Evolutionary conservation across 2,888 invertebrate species (phyloP), one percentile per base, ranked within the genome.

Genomic region (Geotrupes spiniger): DNA sequence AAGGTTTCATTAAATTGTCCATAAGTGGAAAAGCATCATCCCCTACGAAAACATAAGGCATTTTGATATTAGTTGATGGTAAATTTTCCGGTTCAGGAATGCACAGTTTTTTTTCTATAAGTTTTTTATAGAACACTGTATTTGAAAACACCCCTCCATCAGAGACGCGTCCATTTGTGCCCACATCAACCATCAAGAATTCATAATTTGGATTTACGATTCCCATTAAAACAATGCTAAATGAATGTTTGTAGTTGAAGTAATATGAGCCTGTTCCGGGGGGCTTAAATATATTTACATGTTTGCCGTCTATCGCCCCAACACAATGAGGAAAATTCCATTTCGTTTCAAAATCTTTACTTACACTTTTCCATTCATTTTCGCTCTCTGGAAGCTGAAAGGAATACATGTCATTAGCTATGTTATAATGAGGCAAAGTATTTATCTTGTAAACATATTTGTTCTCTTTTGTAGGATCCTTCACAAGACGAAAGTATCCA

Each of bases 291-390:
- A 59, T 58, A 12, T 10, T 21, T n/a, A 58, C 36, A 40, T 59
- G 58, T 44, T 59, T 59, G n/a, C 58, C 54, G 37, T 56, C 57
- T n/a, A 57, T 42, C 8, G 50, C 37, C n/a, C 57, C 57, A 12
- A 58, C 40, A 42, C 51, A 56, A 51, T 58, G 50, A 46, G 55
- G 55, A 44, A 56, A 58, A 9, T 56, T 43, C 50, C 57, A 58
- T 29, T 31, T 51, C 6, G 14, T 10, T 42, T 55, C 46, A 45
- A 57, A 57, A 26, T 47, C 38, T 21, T 41, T 25, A 15, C 53
- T 49, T 9, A 55, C 33, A 36, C 47, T 28, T 27, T 41, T 14
- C 56, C 56, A 52, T 25, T 44, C 36, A 15, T 36, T 14, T 36
- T 36, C 44, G 37, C 17, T 44, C 8, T 25, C 9, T 26, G 44